Conservation (phyloP, 2,113 vertebrate species). For the Todiramphus chloris region DNA sequence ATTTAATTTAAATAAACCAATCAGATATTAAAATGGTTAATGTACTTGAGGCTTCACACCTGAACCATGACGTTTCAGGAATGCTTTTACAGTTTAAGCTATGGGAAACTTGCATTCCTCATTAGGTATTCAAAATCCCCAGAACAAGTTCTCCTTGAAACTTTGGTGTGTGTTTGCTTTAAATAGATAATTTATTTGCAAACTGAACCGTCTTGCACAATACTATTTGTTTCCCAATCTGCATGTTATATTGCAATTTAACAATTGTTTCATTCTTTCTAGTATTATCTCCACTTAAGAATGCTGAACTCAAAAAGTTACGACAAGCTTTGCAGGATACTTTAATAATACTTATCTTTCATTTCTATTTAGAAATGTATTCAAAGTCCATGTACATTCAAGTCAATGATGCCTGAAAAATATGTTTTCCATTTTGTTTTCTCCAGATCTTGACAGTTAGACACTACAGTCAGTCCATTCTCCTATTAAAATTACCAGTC, state of each 20-base stretch:
- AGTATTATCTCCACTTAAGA: not conserved
- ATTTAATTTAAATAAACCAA: slow-evolving; percentile 1
- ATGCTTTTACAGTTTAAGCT: slow-evolving; percentile 19
- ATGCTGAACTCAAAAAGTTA: not conserved
- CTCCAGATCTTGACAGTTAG: slow-evolving; percentile 3
- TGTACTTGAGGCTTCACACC: slow-evolving; percentile 39
- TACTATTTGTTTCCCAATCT: slow-evolving; percentile 12
- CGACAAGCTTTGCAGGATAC: not conserved
- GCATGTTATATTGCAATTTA: not conserved
- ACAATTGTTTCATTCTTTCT: slow-evolving; percentile 11
- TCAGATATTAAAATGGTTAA: slow-evolving; percentile 23
- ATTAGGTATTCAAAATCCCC: not conserved
- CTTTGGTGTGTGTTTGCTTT: not conserved
- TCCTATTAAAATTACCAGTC: slow-evolving; percentile 1
- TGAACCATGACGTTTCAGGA: slow-evolving; percentile 23
- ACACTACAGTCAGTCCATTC: not conserved
- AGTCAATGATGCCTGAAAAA: slow-evolving; percentile 21
- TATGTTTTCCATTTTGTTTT: slow-evolving; percentile 39
- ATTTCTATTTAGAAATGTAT: not conserved
- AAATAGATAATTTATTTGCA: slow-evolving; percentile 22
- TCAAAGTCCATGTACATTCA: not conserved
- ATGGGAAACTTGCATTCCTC: not conserved
- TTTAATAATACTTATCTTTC: not conserved
- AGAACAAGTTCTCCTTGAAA: not conserved
- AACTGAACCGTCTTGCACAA: not conserved